Base-by-base conservation (phyloP, 2,113 vertebrate genomes). In the Promerops cafer region DNA sequence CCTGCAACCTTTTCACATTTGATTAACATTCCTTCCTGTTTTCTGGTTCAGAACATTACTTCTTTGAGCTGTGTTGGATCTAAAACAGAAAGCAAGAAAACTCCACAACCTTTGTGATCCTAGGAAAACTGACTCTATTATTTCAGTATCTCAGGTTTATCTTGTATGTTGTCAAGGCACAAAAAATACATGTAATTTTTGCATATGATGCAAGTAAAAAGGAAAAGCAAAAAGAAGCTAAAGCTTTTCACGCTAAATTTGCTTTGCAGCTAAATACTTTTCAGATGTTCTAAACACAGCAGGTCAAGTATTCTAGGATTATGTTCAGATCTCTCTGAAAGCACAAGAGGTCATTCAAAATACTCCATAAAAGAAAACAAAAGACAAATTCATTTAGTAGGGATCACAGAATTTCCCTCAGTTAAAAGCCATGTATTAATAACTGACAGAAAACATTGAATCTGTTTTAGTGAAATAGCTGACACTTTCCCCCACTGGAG, bases 21-120 rank as follows among this genome's bases (percentile, higher is more conserved):
- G 89, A 97, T 95, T 96, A 95, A 96, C 96, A 93, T 71, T 83
- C 84, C 45, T 96, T 89, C 52, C 75, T 92, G 53, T 84, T 97
- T 94, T 82, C 65, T 96, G 45, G 19, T 95, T 96, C 69, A 96
- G 79, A 92, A 83, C 15, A 31, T 64, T 94, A 9, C 53, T 95
- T 95, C 65, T 66, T 90, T 87, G 33, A 89, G 30, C 28, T 78
- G 42, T 24, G 47, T 5, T 83, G 33, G 45, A 42, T 95, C 49
- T 91, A 79, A 95, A 90, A 30, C 22, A 22, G 33, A 70, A 83
- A 92, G 47, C 26, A 9, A 45, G 44, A 68, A 65, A 79, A 52
- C 16, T 20, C 18, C 21, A 35, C 27, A 59, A 30, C 10, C 2
- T 72, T 68, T 71, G 68, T 83, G 93, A 89, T 63, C 10, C 16